A percentile compares a stretch with the other conserved stretches of the same genome.
phyloP scores from a whole-genome alignment of 2,888 invertebrate species.

The Gandaritis pyraliata region DNA sequence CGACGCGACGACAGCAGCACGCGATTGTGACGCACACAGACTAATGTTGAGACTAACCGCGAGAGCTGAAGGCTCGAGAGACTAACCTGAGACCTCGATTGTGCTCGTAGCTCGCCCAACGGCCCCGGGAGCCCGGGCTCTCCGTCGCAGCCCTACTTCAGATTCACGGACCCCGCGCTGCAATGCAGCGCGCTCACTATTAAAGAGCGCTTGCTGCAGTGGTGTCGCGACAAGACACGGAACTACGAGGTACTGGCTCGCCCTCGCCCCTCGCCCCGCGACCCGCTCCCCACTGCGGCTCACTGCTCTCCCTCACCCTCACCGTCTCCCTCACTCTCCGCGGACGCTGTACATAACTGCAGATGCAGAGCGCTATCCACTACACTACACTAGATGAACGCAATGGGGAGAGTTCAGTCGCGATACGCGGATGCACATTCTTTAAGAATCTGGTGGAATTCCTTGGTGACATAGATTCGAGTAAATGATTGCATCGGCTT shows the following conservation, averaged over 20 bases:
- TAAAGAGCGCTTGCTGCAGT: constrained; percentile 98
- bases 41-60: constrained; percentile 52
- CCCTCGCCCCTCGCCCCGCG: constrained; percentile 41
- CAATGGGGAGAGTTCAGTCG: constrained; percentile 47
- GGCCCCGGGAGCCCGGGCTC: constrained; percentile 86
- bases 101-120: constrained; percentile 87
- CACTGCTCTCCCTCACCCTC: no score
- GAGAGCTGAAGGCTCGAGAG: constrained; percentile 41
- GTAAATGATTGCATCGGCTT: constrained; percentile 50
- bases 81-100: constrained; percentile 79
- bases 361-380: neutral
- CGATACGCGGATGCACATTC: constrained; percentile 50
- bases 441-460: constrained; percentile 36
- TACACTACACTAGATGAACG: neutral
- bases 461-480: constrained; percentile 27
- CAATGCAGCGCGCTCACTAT: constrained; percentile 96
- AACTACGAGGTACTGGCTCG: constrained; percentile 94
- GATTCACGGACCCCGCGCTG: constrained; percentile 96
- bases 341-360: constrained; percentile 8
- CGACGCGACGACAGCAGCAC: constrained; percentile 50
- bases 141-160: constrained; percentile 91
- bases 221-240: constrained; percentile 98
- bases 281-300: constrained; percentile 49
- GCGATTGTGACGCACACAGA: constrained; percentile 54
- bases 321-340: no score